phyloP scores from a whole-genome alignment of 2,797 vertebrate genomes.

The Paramormyrops hopkinsi region DNA sequence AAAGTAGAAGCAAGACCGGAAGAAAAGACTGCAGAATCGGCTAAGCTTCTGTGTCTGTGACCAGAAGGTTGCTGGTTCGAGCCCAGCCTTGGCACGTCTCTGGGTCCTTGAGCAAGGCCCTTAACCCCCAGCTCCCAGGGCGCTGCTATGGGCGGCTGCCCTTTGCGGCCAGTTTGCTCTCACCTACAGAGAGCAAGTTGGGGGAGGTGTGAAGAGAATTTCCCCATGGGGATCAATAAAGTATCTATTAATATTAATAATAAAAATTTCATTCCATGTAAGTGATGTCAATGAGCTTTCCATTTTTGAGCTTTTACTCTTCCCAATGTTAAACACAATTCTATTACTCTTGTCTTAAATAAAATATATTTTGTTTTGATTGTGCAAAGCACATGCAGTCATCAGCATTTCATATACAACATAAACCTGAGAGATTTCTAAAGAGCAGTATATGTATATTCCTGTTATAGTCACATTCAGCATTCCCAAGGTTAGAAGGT shows the following conservation, averaged over 20 bases:
- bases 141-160: neutral
- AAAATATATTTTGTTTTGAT: neutral
- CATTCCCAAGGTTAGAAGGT: neutral
- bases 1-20: neutral
- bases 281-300: neutral
- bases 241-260: neutral
- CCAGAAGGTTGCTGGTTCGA: neutral
- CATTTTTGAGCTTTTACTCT: neutral
- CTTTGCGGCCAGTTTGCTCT: neutral
- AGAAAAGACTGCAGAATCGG: neutral
- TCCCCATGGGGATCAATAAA: neutral
- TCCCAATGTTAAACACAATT: neutral
- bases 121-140: neutral
- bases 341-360: neutral
- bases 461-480: neutral
- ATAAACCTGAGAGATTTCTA: neutral
- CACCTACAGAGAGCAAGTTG: neutral
- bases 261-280: neutral
- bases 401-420: neutral
- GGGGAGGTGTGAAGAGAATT: neutral
- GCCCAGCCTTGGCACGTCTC: neutral
- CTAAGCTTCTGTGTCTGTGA: neutral
- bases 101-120: neutral
- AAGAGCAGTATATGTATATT: neutral
- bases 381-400: neutral